Evolutionary conservation across 2,797 vertebrate genomes (phyloP), one percentile per base, ranked within the genome.

Genomic region (Cossypha niveicapilla): DNA sequence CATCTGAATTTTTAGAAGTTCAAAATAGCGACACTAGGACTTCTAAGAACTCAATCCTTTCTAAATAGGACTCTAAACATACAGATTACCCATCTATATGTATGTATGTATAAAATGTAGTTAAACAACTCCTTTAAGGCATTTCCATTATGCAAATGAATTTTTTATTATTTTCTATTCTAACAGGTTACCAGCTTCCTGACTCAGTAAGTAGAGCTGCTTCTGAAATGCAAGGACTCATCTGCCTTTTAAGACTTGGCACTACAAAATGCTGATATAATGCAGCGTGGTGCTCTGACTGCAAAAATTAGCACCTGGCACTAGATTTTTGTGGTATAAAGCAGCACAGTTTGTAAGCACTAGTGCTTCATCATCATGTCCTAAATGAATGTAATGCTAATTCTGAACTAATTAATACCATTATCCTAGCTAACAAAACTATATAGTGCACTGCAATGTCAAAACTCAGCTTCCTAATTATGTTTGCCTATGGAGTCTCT

Each of bases 391-490:
- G 48, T 67, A 76, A 35, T 10, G 11, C 67, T 83, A 83, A 83
- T 89, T 79, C 78, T 83, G 68, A 88, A 71, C 82, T 94, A 88
- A 80, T 88, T 88, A 94, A 84, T 53, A 41, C 8, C 18, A 11
- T 63, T 74, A 28, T 42, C n/a, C 34, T 32, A 45, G 19, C 57
- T 71, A 88, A 80, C 7, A 3, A 65, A 85, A 67, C 91, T 48
- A 28, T 41, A 48, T 1, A 19, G 4, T 37, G 41, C 21, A 18
- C 41, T 77, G 70, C 66, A 71, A 57, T 7, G 41, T 83, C 76
- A 92, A 77, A 95, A 86, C n/a, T 53, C 62, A 74, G 2, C 41
- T 71, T 57, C 45, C 41, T 74, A 39, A 87, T 82, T 56, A 45
- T 5, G 45, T 60, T 70, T 67, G 47, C 9, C 1, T 47, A n/a